A percentile compares a stretch with the other conserved stretches of the same genome.
Evolutionary conservation across 2,797 vertebrate genomes (phyloP).

Genomic region (Aphelocoma californica): DNA sequence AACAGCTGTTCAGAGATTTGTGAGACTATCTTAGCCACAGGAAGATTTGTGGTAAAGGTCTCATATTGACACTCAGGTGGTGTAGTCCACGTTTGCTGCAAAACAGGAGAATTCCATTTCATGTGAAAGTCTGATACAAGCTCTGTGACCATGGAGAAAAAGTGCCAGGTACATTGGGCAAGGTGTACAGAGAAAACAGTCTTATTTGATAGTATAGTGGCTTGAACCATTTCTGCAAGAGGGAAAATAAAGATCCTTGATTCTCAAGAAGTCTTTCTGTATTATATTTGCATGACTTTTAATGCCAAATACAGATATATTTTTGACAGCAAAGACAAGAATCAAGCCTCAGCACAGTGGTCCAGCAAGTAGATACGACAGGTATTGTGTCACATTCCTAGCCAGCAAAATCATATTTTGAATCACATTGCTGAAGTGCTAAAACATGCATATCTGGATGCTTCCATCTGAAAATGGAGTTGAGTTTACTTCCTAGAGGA

Average conservation of each 20-base stretch:
- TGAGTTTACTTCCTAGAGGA: background rate
- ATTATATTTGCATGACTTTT: background rate
- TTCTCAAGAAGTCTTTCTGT: background rate
- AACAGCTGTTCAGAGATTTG: rapidly evolving
- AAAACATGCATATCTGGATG: background rate
- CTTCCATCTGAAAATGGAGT: background rate
- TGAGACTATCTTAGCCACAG: background rate
- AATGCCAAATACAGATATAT: background rate
- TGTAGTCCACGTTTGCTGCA: background rate
- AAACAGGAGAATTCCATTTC: background rate
- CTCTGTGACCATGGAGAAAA: background rate
- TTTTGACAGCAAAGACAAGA: background rate
- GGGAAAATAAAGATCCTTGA: background rate
- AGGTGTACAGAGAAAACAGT: background rate
- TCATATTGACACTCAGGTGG: background rate
- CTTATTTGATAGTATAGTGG: background rate
- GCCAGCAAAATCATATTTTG: background rate
- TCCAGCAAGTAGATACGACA: background rate
- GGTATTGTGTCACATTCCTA: background rate
- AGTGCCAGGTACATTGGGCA: background rate
- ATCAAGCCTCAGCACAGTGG: background rate
- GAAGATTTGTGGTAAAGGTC: background rate
- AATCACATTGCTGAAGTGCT: background rate
- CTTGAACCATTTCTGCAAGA: background rate
- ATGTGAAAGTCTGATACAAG: background rate